phyloP scores from a whole-genome alignment of 2,113 vertebrate species.

The Suricata suricatta region DNA sequence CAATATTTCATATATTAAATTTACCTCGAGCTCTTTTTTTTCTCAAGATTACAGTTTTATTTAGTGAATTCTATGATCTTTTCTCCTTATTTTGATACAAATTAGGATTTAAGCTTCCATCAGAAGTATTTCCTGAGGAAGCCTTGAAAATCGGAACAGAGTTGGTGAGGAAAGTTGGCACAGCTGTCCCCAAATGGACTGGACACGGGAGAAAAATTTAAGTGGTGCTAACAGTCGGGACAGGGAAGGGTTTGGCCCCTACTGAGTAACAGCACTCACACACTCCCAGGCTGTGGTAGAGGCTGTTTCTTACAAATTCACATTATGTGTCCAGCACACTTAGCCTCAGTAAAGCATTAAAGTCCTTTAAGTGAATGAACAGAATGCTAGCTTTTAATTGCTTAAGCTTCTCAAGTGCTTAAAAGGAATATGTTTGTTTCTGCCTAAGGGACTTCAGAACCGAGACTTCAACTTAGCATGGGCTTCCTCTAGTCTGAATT shows the following conservation, averaged over 20 bases:
- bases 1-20: neutral
- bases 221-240: neutral
- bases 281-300: neutral
- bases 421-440: neutral
- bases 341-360: neutral
- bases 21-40: neutral
- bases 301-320: neutral
- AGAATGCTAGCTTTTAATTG: neutral
- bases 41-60: neutral
- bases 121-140: neutral
- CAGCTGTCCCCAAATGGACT: neutral
- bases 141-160: neutral
- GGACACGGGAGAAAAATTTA: neutral
- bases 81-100: neutral
- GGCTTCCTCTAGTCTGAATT: neutral
- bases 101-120: neutral
- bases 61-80: neutral
- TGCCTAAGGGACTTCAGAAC: neutral
- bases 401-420: neutral
- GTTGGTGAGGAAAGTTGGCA: neutral
- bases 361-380: neutral
- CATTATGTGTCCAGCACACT: neutral
- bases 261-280: fast-evolving
- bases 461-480: neutral
- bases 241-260: neutral